Evolutionary conservation across 2,888 invertebrate species (phyloP).

Genomic region (Zhuqinia jingwanae): DNA sequence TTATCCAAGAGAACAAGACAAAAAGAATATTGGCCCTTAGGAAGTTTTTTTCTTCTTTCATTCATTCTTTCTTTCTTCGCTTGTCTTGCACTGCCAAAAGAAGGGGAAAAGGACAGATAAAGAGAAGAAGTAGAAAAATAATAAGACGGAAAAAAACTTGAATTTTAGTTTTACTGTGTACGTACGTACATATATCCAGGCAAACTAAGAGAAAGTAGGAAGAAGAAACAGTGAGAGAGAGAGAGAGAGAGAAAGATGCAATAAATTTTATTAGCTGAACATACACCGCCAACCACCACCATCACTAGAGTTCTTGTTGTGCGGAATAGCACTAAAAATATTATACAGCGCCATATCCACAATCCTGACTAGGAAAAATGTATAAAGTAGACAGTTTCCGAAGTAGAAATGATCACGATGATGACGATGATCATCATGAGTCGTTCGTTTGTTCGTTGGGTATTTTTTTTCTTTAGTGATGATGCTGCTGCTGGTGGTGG

Average conservation of each 20-base stretch:
- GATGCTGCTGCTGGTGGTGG: too few species aligned
- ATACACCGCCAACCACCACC: constrained; percentile 22
- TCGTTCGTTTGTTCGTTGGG: neutral
- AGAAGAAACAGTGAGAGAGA: neutral
- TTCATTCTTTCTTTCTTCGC: neutral
- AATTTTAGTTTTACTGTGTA: too few species aligned
- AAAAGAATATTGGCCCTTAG: constrained; percentile 37
- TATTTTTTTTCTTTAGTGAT: neutral
- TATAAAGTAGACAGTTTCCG: constrained; percentile 33
- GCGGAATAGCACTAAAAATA: neutral
- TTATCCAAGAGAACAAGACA: neutral
- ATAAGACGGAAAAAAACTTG: constrained; percentile 42
- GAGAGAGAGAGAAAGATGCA: constrained; percentile 57
- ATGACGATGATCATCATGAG: constrained; percentile 11
- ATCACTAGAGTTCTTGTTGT: neutral
- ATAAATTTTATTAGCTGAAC: constrained; percentile 65
- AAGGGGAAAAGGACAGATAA: neutral
- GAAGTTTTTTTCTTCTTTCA: constrained; percentile 21
- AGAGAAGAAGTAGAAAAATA: too few species aligned
- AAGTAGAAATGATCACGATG: constrained; percentile 28
- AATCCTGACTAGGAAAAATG: neutral
- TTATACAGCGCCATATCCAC: neutral
- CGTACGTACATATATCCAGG: too few species aligned
- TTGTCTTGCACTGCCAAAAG: constrained; percentile 8
- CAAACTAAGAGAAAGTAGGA: neutral